These are phyloP conservation scores for Cinclus cinclus DNA, from an alignment of 2,113 vertebrate species.

Conservation along the genomic window DNA sequence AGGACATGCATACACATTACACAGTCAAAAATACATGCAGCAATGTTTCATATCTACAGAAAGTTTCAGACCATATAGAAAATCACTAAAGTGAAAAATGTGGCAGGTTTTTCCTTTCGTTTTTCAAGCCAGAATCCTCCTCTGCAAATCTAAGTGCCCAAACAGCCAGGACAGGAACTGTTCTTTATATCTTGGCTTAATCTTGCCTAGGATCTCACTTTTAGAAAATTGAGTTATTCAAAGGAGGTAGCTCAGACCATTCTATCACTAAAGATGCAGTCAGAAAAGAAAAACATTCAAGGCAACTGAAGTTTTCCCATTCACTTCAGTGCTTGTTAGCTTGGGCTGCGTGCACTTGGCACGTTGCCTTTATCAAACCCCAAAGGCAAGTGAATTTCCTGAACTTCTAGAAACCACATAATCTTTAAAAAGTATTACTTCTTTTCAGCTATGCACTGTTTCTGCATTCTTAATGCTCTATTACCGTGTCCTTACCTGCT, in stretches of 20 bases:
- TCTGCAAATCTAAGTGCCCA: neutral
- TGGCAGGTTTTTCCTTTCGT: neutral
- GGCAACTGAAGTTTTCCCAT: neutral
- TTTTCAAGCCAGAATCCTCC: neutral
- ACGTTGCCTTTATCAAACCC: neutral
- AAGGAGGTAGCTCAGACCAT: neutral
- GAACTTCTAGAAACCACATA: neutral
- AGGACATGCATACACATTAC: neutral
- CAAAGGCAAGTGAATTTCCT: neutral
- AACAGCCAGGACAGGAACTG: neutral
- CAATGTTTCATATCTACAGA: neutral
- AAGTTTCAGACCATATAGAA: neutral
- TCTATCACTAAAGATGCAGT: neutral
- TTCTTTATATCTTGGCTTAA: neutral
- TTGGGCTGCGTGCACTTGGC: neutral
- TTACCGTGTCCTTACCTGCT: neutral
- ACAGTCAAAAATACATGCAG: neutral
- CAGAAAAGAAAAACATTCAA: neutral
- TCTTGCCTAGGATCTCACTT: neutral
- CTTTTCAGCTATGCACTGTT: neutral
- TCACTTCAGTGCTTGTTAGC: neutral
- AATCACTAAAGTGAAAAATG: slow-evolving; percentile 19
- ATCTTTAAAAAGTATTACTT: neutral
- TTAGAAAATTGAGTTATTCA: neutral
- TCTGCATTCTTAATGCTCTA: neutral